phyloP scores from a whole-genome alignment of 2,797 vertebrate genomes.

The Zalophus californianus region DNA sequence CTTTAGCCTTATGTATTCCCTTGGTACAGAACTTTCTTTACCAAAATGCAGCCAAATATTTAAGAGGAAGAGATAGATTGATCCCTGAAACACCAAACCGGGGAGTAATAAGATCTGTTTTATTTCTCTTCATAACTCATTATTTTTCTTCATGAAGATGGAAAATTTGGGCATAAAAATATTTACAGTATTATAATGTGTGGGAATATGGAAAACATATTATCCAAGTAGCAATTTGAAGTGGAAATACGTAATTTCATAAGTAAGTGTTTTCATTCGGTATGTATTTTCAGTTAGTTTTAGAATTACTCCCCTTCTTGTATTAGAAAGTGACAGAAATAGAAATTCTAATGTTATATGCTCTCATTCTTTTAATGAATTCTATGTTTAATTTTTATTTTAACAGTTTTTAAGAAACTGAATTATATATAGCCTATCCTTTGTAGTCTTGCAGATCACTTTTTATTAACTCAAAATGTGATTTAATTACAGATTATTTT shows the following conservation, averaged over 20 bases:
- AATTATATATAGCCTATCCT: background rate
- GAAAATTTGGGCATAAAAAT: background rate
- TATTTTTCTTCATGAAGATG: constrained; percentile 19
- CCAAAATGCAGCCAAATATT: background rate
- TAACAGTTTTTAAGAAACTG: constrained; percentile 40
- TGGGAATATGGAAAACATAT: background rate
- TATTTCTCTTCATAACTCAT: background rate
- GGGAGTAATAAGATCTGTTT: background rate
- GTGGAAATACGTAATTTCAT: constrained; percentile 34
- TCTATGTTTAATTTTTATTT: constrained; percentile 25
- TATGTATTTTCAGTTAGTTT: background rate
- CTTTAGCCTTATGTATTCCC: background rate
- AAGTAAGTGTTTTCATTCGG: background rate
- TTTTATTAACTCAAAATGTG: constrained; percentile 15
- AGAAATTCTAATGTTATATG: constrained; percentile 3
- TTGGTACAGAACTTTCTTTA: background rate
- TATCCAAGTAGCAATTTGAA: constrained; percentile 41
- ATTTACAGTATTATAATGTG: background rate
- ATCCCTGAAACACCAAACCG: background rate
- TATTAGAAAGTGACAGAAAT: constrained; percentile 36
- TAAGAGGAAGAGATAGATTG: background rate
- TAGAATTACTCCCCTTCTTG: background rate
- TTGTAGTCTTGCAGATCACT: background rate
- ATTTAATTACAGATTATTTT: constrained; percentile 55
- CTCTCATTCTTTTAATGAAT: background rate